Evolutionary conservation across 2,888 invertebrate species (phyloP).

Genomic region (Polymixis flavicincta): DNA sequence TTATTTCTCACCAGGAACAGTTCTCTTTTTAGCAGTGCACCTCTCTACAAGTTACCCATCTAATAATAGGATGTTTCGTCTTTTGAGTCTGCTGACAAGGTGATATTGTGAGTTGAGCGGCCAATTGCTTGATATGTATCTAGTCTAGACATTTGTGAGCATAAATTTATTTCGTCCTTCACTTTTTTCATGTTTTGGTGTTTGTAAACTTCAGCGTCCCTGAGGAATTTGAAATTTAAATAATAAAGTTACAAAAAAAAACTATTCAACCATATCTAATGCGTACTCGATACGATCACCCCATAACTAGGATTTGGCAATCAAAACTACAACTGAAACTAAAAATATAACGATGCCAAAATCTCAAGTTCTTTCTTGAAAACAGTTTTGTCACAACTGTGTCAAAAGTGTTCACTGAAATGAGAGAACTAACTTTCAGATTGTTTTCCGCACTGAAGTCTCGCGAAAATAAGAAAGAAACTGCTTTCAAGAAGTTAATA

Average conservation of each 20-base stretch:
- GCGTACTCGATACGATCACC: not conserved
- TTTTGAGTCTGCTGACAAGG: too few species aligned
- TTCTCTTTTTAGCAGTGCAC: too few species aligned
- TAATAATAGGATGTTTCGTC: too few species aligned
- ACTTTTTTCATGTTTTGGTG: too few species aligned
- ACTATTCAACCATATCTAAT: not conserved
- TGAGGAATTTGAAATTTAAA: not conserved
- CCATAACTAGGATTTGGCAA: slow-evolving; percentile 31
- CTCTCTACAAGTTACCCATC: too few species aligned
- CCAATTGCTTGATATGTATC: too few species aligned
- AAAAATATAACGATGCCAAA: slow-evolving; percentile 37
- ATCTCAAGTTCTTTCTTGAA: slow-evolving; percentile 24
- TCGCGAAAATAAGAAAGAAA: slow-evolving; percentile 20
- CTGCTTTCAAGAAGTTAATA: not conserved
- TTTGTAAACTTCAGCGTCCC: too few species aligned
- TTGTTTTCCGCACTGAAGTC: not conserved
- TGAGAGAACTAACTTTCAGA: slow-evolving; percentile 14
- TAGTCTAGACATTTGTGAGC: too few species aligned
- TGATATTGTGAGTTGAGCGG: too few species aligned
- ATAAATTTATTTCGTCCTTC: too few species aligned
- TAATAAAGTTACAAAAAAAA: slow-evolving; percentile 2
- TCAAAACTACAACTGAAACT: slow-evolving; percentile 35
- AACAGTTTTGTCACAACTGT: slow-evolving; percentile 34
- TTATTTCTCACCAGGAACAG: too few species aligned
- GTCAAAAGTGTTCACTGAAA: slow-evolving; percentile 31